Base-by-base conservation (phyloP, 2,797 vertebrate genomes). In the Propithecus deckenii region DNA sequence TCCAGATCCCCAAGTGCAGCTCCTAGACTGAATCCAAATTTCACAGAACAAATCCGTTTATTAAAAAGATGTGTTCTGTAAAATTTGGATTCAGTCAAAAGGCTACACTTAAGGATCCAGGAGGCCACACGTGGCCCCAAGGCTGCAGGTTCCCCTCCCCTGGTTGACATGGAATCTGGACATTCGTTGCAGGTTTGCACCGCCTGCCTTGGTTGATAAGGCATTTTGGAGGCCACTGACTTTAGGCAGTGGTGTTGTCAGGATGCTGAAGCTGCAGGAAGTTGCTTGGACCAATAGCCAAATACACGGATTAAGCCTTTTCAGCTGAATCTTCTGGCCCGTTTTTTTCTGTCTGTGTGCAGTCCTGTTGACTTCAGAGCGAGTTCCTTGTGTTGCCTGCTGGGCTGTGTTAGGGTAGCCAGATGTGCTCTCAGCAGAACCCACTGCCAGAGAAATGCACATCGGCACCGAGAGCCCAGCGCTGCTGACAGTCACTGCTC, bases 401-500 rank as follows among this genome's bases (percentile, higher is more conserved):
- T n/a, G 67, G 89, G 22, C 81, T 43, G 9, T 74, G 52, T 14
- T 25, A 8, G 32, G 28, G 52, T 35, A n/a, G 74, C 55, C 86
- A 46, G 35, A 46, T 0, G 0, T 25, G 69, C n/a, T 81, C 20
- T 4, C 18, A 30, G 38, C 38, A 61, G 50, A 75, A 17, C 2
- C 83, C 67, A 30, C 35, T 32, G 75, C 72, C 35, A 17, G 55
- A 61, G 78, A 38, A 67, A 23, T 2, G 4, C 22, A 1, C 1
- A 0, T 35, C 25, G 69, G n/a, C 46, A 7, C 23, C 0, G 0
- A 32, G 61, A 86, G 43, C 8, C 67, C 32, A 23, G 10, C 0
- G n/a, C 30, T 14, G n/a, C 30, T 7, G 28, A 35, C 28, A 17
- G 57, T 61, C 38, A 25, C 52, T 1, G 10, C 55, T 43, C 13